Conservation (phyloP, 2,113 vertebrate species). For the Epinephelus fuscoguttatus region DNA sequence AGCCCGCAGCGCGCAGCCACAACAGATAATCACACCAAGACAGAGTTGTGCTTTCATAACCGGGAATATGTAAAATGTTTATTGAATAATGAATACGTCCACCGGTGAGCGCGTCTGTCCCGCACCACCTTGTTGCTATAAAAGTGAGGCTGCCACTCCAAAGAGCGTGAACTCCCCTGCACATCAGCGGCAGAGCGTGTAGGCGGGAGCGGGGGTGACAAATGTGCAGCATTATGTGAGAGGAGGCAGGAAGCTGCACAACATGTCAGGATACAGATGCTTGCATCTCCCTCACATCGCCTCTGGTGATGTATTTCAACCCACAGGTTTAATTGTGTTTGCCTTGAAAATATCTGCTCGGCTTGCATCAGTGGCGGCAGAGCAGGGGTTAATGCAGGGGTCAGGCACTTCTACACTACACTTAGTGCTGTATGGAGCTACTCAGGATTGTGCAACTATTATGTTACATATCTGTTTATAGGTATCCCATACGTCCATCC, state of each 20-base stretch:
- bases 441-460: constrained; percentile 57
- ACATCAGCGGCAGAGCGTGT: constrained; percentile 54
- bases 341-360: constrained; percentile 62
- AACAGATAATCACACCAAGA: constrained; percentile 52
- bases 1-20: constrained; percentile 40
- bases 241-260: constrained; percentile 69
- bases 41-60: constrained; percentile 61
- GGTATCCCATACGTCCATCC: constrained; percentile 10
- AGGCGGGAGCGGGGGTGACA: constrained; percentile 69
- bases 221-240: constrained; percentile 72
- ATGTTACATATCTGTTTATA: constrained; percentile 44
- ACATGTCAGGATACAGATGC: constrained; percentile 74
- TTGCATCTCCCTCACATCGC: constrained; percentile 61
- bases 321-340: constrained; percentile 81
- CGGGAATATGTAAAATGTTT: constrained; percentile 63
- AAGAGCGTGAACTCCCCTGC: constrained; percentile 57
- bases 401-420: constrained; percentile 52
- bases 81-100: constrained; percentile 75
- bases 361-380: constrained; percentile 44
- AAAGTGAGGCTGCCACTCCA: constrained; percentile 68
- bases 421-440: constrained; percentile 44
- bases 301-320: constrained; percentile 67
- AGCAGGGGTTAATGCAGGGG: constrained; percentile 75
- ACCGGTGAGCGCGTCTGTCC: constrained; percentile 29
- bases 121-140: constrained; percentile 55